Percentiles rank a stretch among this genome's conserved stretches.
Conservation (phyloP, 2,113 vertebrate species). For the Salvelinus alpinus region DNA sequence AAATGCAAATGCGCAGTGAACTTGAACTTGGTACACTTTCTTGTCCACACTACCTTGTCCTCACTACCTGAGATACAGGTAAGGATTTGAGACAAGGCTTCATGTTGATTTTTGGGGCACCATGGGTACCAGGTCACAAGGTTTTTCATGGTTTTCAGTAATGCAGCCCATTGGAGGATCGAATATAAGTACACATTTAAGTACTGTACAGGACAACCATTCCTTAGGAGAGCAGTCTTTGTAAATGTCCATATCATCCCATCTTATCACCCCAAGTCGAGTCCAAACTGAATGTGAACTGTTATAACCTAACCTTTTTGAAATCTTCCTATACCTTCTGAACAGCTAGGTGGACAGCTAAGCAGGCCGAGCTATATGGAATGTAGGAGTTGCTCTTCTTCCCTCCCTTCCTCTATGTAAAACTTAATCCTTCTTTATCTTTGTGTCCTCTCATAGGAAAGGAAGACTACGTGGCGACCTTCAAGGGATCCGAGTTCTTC, state of each 20-base stretch:
- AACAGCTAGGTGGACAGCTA: constrained; percentile 5
- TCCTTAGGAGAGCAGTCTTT: background rate
- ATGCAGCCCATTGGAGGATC: background rate
- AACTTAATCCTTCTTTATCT: constrained; percentile 30
- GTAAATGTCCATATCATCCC: background rate
- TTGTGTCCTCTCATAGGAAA: constrained; percentile 81
- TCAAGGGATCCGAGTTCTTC: constrained; percentile 99
- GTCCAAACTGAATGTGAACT: background rate
- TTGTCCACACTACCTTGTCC: no score
- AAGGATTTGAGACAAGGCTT: background rate
- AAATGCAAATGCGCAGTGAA: background rate
- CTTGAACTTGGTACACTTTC: no score
- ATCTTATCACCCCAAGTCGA: background rate
- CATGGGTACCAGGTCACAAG: background rate
- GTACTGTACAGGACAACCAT: no score
- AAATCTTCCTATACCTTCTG: background rate
- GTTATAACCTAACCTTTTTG: background rate
- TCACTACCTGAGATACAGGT: background rate
- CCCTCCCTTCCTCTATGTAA: constrained; percentile 15
- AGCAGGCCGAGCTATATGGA: background rate
- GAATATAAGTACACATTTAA: no score
- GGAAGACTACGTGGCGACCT: constrained; percentile 97
- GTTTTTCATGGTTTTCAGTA: background rate
- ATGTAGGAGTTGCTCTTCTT: constrained; percentile 1
- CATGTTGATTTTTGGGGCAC: background rate